Conservation (phyloP, 2,113 vertebrate species). For the Archilochus colubris region DNA sequence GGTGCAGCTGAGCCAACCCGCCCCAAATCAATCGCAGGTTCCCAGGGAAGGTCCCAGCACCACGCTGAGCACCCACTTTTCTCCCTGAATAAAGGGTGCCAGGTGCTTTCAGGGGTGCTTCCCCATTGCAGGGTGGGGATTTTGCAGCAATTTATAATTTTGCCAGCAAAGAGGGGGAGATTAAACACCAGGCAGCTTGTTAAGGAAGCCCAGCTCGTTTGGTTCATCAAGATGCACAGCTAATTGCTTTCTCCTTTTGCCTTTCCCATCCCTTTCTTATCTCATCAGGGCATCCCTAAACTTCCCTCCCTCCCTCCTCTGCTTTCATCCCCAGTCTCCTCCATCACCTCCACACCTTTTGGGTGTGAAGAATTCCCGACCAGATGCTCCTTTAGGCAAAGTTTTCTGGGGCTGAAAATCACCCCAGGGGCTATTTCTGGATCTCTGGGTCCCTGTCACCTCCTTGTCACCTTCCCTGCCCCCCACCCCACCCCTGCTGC, state of each 20-base stretch:
- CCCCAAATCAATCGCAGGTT: not conserved
- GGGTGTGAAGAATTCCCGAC: accelerated
- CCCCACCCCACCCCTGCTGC: accelerated
- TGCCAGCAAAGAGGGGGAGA: accelerated
- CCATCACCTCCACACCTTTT: accelerated
- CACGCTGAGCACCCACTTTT: not conserved
- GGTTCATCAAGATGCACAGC: not conserved
- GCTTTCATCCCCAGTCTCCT: accelerated
- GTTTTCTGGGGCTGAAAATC: not conserved
- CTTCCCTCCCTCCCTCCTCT: not conserved
- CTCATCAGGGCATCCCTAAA: not conserved
- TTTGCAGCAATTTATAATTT: accelerated
- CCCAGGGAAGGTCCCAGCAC: not conserved
- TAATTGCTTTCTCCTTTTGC: accelerated
- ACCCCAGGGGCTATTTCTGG: accelerated
- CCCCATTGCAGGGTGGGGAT: accelerated
- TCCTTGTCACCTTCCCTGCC: not conserved
- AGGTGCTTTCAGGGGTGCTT: accelerated
- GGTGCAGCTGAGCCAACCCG: not conserved
- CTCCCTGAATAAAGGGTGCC: accelerated
- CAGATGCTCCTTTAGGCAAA: not conserved
- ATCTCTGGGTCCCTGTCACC: not conserved
- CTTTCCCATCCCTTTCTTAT: not conserved
- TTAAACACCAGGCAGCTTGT: too few relatives aligned
- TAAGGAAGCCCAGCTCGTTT: accelerated